Base-by-base conservation (phyloP, 2,888 invertebrate genomes). In the Lycaena phlaeas region DNA sequence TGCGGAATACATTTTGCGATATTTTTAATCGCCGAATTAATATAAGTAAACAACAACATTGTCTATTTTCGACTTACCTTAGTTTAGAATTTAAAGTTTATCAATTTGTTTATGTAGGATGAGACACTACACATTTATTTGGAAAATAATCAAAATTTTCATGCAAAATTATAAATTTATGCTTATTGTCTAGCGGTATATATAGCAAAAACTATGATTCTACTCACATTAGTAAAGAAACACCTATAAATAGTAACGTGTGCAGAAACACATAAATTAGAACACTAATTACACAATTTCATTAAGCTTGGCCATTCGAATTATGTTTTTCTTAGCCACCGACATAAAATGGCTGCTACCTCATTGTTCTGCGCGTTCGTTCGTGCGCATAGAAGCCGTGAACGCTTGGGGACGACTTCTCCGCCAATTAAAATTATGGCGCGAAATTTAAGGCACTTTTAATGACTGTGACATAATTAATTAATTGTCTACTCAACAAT, bases 311-410 rank as follows among this genome's bases (percentile, higher is more conserved):
- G 84, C 82, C 85, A 85, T 85, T 85, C 82, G 84, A 79, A 84
- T 82, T 79, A 84, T 82, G 82, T 85, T 84, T 84, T 84, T 82
- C 81, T 82, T 82, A 76, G 76, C 75, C 84, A 84, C 82, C 81
- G 81, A 84, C 74, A 84, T 85, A 85, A 85, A 84, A 85, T 85
- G 85, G 85, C 85, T 81, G 85, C 82, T 85, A 82, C 81, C 84
- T 84, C 84, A 84, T 84, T 84, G 85, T 84, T 82, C 82, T 85
- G 85, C 85, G 85, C 85, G 84, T 72, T 84, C 79, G 84, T 79
- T 82, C 82, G 82, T 85, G 84, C 85, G 85, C 85, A 85, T 78
- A 84, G 78, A 85, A 85, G 85, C 85, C 84, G 77, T 73, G 79
- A 84, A 78, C 82, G 85, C 85, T 85, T 84, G 85, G 85, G 84